Evolutionary conservation across 2,888 invertebrate genomes (phyloP), one percentile per base, ranked within the genome.

Genomic region (Cryptophagus acutangulus): DNA sequence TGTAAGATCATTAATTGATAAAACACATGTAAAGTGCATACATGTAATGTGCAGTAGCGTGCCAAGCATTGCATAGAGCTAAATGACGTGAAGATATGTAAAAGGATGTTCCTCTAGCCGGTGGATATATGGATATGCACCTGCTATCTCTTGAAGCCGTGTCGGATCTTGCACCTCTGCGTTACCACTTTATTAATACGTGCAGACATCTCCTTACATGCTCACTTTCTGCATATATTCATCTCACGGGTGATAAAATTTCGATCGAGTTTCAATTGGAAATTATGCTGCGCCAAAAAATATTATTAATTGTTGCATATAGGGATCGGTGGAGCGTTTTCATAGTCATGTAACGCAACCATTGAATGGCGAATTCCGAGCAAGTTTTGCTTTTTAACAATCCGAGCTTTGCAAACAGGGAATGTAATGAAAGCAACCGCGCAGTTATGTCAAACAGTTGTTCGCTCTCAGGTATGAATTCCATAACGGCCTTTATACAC

Each of bases 401-500:
- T 62, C 61, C 60, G 55, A 48, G 60, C 58, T 62, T 48, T 52
- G 53, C 57, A 62, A 61, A 61, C 60, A 55, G 55, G 60, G 63
- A 63, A 62, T 62, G 62, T 54, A 62, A 62, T 60, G 61, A 61
- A 61, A 63, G 57, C 61, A 55, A 58, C 62, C 60, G 59, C 62
- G 52, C 53, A 59, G 62, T 59, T 62, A 64, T 65, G 63, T 65
- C 65, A 62, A 64, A 61, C 64, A 64, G 61, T 63, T 65, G 63
- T 63, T 63, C 59, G 59, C 63, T 63, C 58, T 62, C 64, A 65
- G 64, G 64, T 64, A 65, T 65, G 63, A 64, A 64, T 64, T 64
- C 63, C 64, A 62, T 61, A 62, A 62, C 63, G 61, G 59, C 61
- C 60, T 63, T 61, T 61, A 58, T 59, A 54, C 55, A 53, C 55